Percentiles rank a stretch among this genome's conserved stretches.
Evolutionary conservation across 2,797 vertebrate genomes (phyloP).

Genomic region (Gymnocypris eckloni): DNA sequence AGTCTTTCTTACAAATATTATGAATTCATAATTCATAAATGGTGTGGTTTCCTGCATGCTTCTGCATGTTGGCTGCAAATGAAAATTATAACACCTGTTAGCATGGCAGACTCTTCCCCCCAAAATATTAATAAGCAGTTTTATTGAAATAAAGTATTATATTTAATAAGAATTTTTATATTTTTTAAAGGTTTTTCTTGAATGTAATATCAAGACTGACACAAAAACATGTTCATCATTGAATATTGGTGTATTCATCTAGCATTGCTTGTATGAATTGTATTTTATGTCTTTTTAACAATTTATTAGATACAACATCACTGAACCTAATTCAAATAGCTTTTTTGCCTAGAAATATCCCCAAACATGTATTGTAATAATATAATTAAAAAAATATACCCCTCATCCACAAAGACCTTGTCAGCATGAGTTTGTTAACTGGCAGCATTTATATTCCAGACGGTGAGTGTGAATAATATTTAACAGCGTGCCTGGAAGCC

Average conservation of each 20-base stretch:
- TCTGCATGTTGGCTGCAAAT: not conserved
- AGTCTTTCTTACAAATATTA: not conserved
- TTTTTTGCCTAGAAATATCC: not conserved
- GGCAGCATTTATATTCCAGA: slow-evolving; percentile 20
- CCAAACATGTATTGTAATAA: not conserved
- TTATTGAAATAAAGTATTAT: not conserved
- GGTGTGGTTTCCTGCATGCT: not conserved
- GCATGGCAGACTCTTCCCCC: not conserved
- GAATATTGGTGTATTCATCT: not conserved
- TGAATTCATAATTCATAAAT: not conserved
- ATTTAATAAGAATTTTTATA: not conserved
- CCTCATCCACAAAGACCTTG: slow-evolving; percentile 13
- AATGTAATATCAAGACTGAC: not conserved
- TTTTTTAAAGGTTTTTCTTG: not conserved
- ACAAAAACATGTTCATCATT: not conserved
- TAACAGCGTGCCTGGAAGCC: not conserved
- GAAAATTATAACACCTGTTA: not conserved
- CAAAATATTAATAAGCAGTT: not conserved
- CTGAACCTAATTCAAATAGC: not conserved
- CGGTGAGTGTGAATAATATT: slow-evolving; percentile 9
- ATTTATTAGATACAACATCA: not conserved
- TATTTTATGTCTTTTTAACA: not conserved
- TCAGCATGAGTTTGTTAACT: slow-evolving; percentile 37
- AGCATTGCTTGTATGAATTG: not conserved
- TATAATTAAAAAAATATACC: not conserved